These are phyloP conservation scores for Lasioglossum albipes DNA, from an alignment of 1,140 invertebrate species.

Conservation along the genomic window DNA sequence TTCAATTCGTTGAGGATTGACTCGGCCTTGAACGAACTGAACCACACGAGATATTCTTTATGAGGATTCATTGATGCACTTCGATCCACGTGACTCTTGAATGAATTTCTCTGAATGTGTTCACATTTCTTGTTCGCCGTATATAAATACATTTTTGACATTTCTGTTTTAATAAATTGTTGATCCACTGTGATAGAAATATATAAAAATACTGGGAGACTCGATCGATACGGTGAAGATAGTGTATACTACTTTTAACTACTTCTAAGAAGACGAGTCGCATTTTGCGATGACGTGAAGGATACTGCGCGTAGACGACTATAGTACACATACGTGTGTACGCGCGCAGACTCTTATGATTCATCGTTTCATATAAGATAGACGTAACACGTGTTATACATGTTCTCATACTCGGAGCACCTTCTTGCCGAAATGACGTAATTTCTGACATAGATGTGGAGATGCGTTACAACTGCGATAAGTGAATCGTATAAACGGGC, in stretches of 20 bases:
- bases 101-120: neutral
- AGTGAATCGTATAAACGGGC: neutral
- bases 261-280: neutral
- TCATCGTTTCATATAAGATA: constrained; percentile 4
- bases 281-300: neutral
- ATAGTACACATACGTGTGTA: neutral
- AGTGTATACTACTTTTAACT: no score
- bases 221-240: neutral
- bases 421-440: neutral
- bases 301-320: neutral
- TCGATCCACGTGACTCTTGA: neutral
- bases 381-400: neutral
- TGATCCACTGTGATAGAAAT: neutral
- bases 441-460: neutral
- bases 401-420: neutral
- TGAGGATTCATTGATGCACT: neutral
- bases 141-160: neutral
- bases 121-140: neutral
- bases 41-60: neutral
- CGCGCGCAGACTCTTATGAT: neutral
- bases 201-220: neutral
- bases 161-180: no score
- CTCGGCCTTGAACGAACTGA: neutral
- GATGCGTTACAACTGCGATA: neutral
- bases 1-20: neutral